Evolutionary conservation across 2,113 vertebrate species (phyloP).

Genomic region (Zapornia atra): DNA sequence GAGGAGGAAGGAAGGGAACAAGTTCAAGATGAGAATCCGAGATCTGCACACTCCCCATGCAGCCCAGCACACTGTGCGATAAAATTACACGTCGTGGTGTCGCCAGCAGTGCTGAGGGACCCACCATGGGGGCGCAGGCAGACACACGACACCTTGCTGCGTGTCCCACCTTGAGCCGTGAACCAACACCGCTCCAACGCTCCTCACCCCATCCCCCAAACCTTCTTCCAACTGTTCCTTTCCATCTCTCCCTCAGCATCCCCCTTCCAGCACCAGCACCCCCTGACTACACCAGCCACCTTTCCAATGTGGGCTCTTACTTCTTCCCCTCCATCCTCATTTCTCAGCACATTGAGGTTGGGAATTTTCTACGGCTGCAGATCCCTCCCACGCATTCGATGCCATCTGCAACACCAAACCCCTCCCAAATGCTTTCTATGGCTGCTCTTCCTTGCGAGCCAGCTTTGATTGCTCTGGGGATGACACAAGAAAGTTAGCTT

Average conservation of each 20-base stretch:
- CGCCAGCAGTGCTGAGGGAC: neutral
- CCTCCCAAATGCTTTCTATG: neutral
- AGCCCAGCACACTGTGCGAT: neutral
- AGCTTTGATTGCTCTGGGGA: neutral
- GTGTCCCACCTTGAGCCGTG: neutral
- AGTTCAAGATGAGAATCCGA: neutral
- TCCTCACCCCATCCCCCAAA: neutral
- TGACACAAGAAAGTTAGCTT: neutral
- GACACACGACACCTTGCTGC: accelerated
- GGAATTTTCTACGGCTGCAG: neutral
- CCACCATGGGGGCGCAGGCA: neutral
- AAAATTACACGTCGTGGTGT: neutral
- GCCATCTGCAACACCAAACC: neutral
- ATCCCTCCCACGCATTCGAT: neutral
- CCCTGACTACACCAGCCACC: neutral
- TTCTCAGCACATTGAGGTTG: accelerated
- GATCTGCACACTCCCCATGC: neutral
- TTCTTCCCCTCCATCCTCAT: neutral
- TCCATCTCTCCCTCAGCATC: neutral
- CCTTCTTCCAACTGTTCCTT: accelerated
- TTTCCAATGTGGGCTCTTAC: neutral
- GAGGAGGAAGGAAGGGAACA: slow-evolving; percentile 32
- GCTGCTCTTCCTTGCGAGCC: neutral
- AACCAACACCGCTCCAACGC: accelerated
- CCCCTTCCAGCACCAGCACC: neutral